Conservation (phyloP, 1,140 invertebrate species). For the Caenorhabditis briggsae region DNA sequence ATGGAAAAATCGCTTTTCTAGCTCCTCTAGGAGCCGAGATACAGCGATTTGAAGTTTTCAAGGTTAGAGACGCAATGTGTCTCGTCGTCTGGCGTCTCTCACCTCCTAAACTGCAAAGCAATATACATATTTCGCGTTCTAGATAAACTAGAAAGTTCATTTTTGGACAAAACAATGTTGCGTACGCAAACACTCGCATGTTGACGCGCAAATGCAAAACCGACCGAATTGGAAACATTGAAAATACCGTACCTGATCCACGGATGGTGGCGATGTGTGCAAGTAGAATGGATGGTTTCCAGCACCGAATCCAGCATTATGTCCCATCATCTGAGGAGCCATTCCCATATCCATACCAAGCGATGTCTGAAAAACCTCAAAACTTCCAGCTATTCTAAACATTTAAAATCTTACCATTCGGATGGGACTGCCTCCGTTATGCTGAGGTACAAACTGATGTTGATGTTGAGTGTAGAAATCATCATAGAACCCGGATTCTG, state of each 20-base stretch:
- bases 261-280: conserved; percentile 57
- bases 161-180: too few species aligned
- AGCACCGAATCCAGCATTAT: conserved; percentile 24
- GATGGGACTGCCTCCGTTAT: conserved; percentile 47
- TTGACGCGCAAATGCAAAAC: too few species aligned
- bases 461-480: conserved; percentile 59
- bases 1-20: too few species aligned
- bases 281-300: conserved; percentile 55
- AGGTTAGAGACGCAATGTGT: too few species aligned
- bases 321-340: conserved; percentile 32
- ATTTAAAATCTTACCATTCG: not conserved
- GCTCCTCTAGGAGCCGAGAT: too few species aligned
- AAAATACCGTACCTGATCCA: conserved; percentile 19
- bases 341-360: conserved; percentile 19
- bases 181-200: too few species aligned
- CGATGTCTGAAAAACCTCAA: not conserved
- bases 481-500: conserved; percentile 67
- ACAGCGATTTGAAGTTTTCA: too few species aligned
- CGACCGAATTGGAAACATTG: too few species aligned
- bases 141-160: too few species aligned
- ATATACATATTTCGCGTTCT: too few species aligned
- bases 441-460: conserved; percentile 44
- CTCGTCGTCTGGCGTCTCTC: too few species aligned
- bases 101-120: too few species aligned
- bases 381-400: not conserved